Conservation (phyloP, 2,113 vertebrate genomes). For the Oryzias woworae region DNA sequence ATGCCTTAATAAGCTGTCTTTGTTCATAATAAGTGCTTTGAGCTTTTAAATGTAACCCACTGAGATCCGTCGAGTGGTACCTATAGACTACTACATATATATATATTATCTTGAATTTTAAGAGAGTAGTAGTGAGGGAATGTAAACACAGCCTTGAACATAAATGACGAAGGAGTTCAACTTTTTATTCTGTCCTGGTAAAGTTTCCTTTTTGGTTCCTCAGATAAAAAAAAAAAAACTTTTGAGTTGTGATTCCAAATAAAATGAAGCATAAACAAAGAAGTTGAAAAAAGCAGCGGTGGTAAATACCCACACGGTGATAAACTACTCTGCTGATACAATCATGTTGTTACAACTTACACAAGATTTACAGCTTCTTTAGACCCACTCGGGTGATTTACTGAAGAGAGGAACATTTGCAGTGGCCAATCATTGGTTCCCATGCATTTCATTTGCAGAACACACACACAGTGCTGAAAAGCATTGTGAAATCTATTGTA, state of each 20-base stretch:
- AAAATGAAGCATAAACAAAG: not conserved
- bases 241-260: constrained; percentile 8
- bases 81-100: too few species aligned
- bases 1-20: too few species aligned
- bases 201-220: not conserved
- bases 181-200: not conserved
- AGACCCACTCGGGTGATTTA: constrained; percentile 24
- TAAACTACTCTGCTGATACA: not conserved
- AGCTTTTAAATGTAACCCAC: too few species aligned
- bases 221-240: not conserved
- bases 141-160: too few species aligned
- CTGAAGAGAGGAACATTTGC: constrained; percentile 18
- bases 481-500: constrained; percentile 58
- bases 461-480: constrained; percentile 31
- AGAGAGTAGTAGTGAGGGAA: too few species aligned
- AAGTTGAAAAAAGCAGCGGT: not conserved
- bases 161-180: too few species aligned
- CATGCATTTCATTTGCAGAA: constrained; percentile 38
- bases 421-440: constrained; percentile 24
- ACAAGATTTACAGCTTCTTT: constrained; percentile 38
- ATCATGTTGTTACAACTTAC: constrained; percentile 5
- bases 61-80: too few species aligned
- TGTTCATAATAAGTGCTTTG: too few species aligned
- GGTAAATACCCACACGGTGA: constrained; percentile 11
- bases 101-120: too few species aligned